phyloP scores from a whole-genome alignment of 2,113 vertebrate genomes.

The Aepyceros melampus region DNA sequence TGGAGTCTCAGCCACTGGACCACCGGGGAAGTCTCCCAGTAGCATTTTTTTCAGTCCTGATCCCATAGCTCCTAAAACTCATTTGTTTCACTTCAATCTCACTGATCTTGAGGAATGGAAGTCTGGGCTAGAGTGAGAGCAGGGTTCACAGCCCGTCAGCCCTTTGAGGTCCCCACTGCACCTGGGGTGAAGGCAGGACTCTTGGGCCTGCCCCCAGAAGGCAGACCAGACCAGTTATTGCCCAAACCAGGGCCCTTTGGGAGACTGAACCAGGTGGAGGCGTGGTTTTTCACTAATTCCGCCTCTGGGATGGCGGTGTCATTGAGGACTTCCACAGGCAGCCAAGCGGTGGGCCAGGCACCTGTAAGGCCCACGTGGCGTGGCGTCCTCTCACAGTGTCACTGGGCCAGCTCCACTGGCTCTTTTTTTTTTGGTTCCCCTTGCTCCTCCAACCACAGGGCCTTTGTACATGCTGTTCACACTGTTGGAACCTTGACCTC shows the following conservation, averaged over 20 bases:
- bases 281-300: too few relatives aligned
- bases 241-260: neutral
- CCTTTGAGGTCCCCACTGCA: rapidly evolving
- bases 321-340: neutral
- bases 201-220: rapidly evolving
- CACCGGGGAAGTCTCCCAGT: neutral
- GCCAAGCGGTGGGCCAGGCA: rapidly evolving
- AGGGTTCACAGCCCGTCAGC: rapidly evolving
- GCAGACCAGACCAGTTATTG: rapidly evolving
- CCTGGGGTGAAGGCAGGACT: neutral
- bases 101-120: neutral
- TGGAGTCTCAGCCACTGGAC: neutral
- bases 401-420: too few relatives aligned
- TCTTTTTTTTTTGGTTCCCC: neutral
- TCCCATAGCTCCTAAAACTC: rapidly evolving
- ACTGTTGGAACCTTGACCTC: rapidly evolving
- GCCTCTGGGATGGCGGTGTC: neutral
- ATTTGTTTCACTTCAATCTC: rapidly evolving
- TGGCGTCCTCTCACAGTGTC: neutral
- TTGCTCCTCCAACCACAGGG: neutral
- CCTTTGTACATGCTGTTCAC: neutral
- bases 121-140: rapidly evolving
- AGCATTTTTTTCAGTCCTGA: neutral
- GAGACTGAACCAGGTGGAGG: too few relatives aligned
- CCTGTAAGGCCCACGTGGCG: rapidly evolving